A percentile compares a stretch with the other conserved stretches of the same genome.
Conservation (phyloP, 2,888 invertebrate genomes). For the Acleris laterana region DNA sequence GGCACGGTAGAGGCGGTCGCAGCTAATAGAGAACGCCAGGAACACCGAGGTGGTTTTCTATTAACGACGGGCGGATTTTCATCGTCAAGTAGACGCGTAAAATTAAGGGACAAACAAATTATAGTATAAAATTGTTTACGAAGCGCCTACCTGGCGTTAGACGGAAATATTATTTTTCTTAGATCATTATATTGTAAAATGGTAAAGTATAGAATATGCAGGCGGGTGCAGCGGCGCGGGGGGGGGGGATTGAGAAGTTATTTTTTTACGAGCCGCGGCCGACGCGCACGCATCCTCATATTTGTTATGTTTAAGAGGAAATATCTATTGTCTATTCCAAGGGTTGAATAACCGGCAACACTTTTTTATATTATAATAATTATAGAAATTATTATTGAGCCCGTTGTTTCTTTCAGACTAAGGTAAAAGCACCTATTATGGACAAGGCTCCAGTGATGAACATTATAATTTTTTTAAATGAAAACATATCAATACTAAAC, state of each 20-base stretch:
- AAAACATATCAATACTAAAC: no score
- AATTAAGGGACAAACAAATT: constrained; percentile 78
- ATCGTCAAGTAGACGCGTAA: constrained; percentile 68
- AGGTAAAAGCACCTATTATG: no score
- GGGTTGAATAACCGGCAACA: constrained; percentile 83
- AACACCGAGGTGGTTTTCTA: neutral
- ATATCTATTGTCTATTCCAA: constrained; percentile 85
- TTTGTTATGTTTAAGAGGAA: constrained; percentile 84
- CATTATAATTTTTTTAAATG: no score
- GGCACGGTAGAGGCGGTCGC: constrained; percentile 32
- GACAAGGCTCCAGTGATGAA: no score
- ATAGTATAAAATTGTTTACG: constrained; percentile 83
- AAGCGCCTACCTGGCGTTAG: constrained; percentile 75
- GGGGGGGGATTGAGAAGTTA: constrained; percentile 62
- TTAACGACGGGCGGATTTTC: constrained; percentile 49
- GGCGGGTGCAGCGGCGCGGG: constrained; percentile 50
- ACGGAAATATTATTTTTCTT: constrained; percentile 84
- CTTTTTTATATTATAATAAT: constrained; percentile 86
- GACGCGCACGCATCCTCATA: constrained; percentile 52
- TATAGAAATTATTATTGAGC: constrained; percentile 85
- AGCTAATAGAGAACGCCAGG: neutral
- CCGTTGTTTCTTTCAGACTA: constrained; percentile 61
- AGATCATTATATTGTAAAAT: constrained; percentile 84
- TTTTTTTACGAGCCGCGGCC: constrained; percentile 73
- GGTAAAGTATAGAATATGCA: constrained; percentile 72